Conservation (phyloP, 2,797 vertebrate genomes). For the Salmo trutta region DNA sequence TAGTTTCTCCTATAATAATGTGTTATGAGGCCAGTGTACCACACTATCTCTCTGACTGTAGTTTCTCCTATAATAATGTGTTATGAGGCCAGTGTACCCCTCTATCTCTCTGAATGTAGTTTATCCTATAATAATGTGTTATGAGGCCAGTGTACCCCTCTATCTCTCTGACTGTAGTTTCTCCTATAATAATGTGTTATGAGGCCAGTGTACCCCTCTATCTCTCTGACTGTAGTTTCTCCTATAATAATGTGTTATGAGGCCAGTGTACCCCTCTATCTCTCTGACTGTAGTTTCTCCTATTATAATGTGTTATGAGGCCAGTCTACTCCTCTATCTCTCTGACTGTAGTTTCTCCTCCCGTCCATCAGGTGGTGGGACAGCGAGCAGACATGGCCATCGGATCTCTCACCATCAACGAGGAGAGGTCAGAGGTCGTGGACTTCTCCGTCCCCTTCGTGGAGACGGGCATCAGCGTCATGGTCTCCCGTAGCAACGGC, state of each 20-base stretch:
- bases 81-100: neutral
- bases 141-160: neutral
- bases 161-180: constrained; percentile 10
- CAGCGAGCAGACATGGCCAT: constrained; percentile 93
- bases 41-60: constrained; percentile 17
- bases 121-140: constrained; percentile 11
- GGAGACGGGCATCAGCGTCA: constrained; percentile 92
- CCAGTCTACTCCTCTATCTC: neutral
- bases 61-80: constrained; percentile 9
- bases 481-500: constrained; percentile 93
- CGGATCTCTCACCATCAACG: constrained; percentile 91
- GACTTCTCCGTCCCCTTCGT: constrained; percentile 94
- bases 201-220: too few relatives aligned
- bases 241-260: too few relatives aligned
- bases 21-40: neutral
- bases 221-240: too few relatives aligned
- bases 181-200: too few relatives aligned
- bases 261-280: too few relatives aligned
- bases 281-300: too few relatives aligned
- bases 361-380: constrained; percentile 82
- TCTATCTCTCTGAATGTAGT: constrained; percentile 16
- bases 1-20: too few relatives aligned
- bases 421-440: constrained; percentile 90
- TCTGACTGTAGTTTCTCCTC: constrained; percentile 20
- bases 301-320: neutral